Conservation (phyloP, 2,797 vertebrate species). For the Cynodonichthys magdalenae region DNA sequence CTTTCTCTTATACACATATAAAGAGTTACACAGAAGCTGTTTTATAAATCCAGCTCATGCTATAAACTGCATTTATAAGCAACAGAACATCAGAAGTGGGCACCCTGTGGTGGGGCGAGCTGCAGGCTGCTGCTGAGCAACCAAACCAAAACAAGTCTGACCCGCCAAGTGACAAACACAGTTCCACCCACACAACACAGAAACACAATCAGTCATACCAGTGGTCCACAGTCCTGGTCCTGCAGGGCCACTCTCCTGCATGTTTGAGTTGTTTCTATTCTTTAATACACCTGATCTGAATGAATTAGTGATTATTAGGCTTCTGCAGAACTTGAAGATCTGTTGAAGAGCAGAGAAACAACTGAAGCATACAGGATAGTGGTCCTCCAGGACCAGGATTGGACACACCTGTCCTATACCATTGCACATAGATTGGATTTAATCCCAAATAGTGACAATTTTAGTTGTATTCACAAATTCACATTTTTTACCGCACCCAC, state of each 20-base stretch:
- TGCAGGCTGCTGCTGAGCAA: background rate
- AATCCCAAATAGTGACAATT: background rate
- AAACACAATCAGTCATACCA: background rate
- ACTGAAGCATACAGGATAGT: too few relatives aligned
- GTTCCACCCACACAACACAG: background rate
- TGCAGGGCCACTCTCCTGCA: too few relatives aligned
- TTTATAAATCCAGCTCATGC: background rate
- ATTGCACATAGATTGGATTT: background rate
- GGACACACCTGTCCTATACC: too few relatives aligned
- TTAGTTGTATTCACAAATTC: background rate
- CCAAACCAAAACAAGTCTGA: conserved; percentile 1
- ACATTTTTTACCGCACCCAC: background rate
- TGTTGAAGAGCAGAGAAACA: too few relatives aligned
- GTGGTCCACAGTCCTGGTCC: too few relatives aligned
- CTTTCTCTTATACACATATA: too few relatives aligned
- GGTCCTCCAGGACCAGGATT: too few relatives aligned
- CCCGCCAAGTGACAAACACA: background rate
- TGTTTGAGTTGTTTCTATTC: too few relatives aligned
- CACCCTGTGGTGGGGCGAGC: conserved; percentile 5
- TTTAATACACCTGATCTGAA: too few relatives aligned
- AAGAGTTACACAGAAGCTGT: background rate
- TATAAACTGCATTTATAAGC: conserved; percentile 53
- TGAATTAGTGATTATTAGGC: too few relatives aligned
- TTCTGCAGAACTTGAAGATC: too few relatives aligned
- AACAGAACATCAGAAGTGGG: conserved; percentile 49